phyloP scores from a whole-genome alignment of 1,140 invertebrate genomes.

The Condylostylus longicornis region DNA sequence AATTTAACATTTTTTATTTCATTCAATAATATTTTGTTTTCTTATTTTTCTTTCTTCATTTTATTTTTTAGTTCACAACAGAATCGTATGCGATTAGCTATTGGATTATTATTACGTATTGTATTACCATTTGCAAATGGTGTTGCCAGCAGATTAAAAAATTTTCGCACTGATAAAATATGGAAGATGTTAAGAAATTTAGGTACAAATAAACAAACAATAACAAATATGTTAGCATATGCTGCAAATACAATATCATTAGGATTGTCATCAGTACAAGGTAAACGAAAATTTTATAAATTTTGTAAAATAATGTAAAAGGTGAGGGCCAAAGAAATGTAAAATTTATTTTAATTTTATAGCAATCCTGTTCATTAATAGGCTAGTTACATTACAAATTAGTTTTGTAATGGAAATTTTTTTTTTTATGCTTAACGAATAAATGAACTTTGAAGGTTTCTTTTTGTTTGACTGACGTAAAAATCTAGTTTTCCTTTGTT shows the following conservation, averaged over 20 bases:
- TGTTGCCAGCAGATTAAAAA: constrained; percentile 23
- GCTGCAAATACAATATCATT: constrained; percentile 35
- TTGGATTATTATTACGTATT: constrained; percentile 24
- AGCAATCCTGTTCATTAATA: too few relatives aligned
- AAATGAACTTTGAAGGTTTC: too few relatives aligned
- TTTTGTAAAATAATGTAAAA: constrained; percentile 7
- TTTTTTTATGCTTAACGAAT: too few relatives aligned
- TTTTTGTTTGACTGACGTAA: too few relatives aligned
- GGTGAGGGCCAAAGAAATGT: too few relatives aligned
- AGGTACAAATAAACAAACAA: constrained; percentile 26
- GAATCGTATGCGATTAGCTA: constrained; percentile 25
- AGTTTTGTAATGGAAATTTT: too few relatives aligned
- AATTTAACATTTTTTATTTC: too few relatives aligned
- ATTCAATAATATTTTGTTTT: too few relatives aligned
- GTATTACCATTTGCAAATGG: constrained; percentile 25
- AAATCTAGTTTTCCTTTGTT: too few relatives aligned
- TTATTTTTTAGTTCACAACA: constrained; percentile 12
- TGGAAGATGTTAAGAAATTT: constrained; percentile 19
- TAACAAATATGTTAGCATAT: constrained; percentile 34
- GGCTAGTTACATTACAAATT: too few relatives aligned
- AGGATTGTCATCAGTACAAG: constrained; percentile 35
- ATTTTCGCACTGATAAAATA: constrained; percentile 24
- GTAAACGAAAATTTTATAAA: constrained; percentile 17
- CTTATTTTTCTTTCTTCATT: too few relatives aligned
- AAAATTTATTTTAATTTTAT: too few relatives aligned